phyloP scores from a whole-genome alignment of 1,140 invertebrate genomes.

The Eulimnadia texana region DNA sequence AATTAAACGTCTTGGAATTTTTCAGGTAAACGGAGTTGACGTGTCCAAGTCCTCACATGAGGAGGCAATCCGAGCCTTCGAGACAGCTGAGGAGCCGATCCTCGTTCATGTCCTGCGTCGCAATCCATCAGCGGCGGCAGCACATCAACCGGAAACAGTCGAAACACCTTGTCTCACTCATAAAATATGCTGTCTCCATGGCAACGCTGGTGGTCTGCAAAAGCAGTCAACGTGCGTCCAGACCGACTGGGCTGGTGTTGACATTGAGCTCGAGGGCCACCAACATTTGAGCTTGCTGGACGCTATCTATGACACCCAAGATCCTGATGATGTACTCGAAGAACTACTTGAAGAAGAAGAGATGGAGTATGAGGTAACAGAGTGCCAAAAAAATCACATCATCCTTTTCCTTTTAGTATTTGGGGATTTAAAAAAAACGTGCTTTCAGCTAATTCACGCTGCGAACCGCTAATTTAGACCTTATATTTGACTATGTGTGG shows the following conservation, averaged over 20 bases:
- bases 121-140: not conserved
- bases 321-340: constrained; percentile 4
- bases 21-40: constrained; percentile 37
- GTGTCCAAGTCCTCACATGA: constrained; percentile 33
- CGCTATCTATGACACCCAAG: constrained; percentile 10
- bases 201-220: not conserved
- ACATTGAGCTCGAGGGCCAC: not conserved
- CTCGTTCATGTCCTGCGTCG: constrained; percentile 34
- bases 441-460: no score
- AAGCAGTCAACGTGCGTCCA: constrained; percentile 3
- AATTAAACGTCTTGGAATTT: not conserved
- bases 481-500: not conserved
- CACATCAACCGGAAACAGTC: not conserved
- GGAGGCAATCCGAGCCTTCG: constrained; percentile 35
- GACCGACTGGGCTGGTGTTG: constrained; percentile 10
- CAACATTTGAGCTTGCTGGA: not conserved
- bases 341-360: constrained; percentile 10
- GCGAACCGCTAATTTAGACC: no score
- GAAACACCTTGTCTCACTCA: constrained; percentile 1
- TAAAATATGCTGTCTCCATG: constrained; percentile 13
- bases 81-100: constrained; percentile 34
- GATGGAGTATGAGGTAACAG: constrained; percentile 17
- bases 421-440: no score
- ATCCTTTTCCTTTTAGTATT: no score
- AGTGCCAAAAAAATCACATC: no score